phyloP scores from a whole-genome alignment of 2,888 invertebrate species.

The Parapristionchus giblindavisi region DNA sequence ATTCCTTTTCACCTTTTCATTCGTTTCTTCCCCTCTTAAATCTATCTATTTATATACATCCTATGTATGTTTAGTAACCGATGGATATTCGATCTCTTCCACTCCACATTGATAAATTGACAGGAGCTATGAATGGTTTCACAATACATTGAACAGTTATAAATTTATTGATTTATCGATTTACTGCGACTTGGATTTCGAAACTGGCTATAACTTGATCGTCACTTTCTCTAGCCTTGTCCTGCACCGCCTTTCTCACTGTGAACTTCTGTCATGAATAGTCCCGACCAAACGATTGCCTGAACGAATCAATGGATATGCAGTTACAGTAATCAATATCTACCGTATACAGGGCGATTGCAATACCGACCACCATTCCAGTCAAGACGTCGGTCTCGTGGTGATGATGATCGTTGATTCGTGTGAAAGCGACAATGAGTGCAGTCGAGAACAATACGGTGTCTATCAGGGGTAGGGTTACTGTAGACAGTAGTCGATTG shows the following conservation, averaged over 20 bases:
- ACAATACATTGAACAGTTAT: neutral
- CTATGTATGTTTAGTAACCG: slow-evolving; percentile 28
- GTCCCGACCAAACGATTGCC: neutral
- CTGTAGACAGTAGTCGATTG: slow-evolving; percentile 39
- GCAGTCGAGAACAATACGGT: neutral
- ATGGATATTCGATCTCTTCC: slow-evolving; percentile 27
- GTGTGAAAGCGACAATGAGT: slow-evolving; percentile 72
- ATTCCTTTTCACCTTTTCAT: slow-evolving; percentile 3
- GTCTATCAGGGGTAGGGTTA: slow-evolving; percentile 44
- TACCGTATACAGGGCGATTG: slow-evolving; percentile 68
- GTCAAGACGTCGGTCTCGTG: slow-evolving; percentile 94
- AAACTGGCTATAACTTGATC: neutral
- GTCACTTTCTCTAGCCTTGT: neutral
- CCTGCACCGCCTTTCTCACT: neutral
- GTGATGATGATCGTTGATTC: slow-evolving; percentile 94
- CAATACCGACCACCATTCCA: slow-evolving; percentile 75
- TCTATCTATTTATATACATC: slow-evolving; percentile 16
- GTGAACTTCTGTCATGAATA: neutral
- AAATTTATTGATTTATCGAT: neutral
- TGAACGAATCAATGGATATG: neutral
- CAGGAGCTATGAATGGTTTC: neutral
- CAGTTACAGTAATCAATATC: neutral
- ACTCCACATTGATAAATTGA: slow-evolving; percentile 28
- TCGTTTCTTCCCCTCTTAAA: neutral
- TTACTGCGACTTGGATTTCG: neutral